Evolutionary conservation across 2,888 invertebrate species (phyloP), one percentile per base, ranked within the genome.

Genomic region (Perdita meconis): DNA sequence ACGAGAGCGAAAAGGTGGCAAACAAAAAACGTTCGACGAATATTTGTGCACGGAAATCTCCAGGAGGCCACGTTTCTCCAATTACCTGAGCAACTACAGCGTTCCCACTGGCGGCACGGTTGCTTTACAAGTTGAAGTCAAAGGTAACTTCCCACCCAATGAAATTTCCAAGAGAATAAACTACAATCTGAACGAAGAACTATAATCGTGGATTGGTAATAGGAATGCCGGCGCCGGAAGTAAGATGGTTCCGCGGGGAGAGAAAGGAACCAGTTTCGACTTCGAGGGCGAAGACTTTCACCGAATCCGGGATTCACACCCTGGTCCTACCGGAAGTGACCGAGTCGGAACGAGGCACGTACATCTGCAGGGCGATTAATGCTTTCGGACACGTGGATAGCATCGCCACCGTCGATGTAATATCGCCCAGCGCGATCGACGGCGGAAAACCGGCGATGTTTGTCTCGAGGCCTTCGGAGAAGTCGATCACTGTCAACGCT

Each of bases 371-470:
- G 74, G 96, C 96, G 0, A 94, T 95, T 87, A 97, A 96, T 89
- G 94, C 94, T 22, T 95, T 95, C 80, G 97, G 96, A 0, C 94
- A 95, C 82, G 95, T 95, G 0, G 96, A 97, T 85, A 95, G 96
- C 80, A 94, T 95, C 78, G 96, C 96, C 0, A 95, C 95, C 53
- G 95, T 97, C 12, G 95, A 96, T 76, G 95, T 97, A 0, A 93
- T 96, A 1, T 94, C 94, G 69, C 94, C 94, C 0, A 94, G 94
- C 57, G 93, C 94, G 56, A 87, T 94, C 50, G 93, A 94, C 42
- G 95, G 95, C 75, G 97, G 95, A 3, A 95, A 95, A 89, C 96
- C 97, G 1, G 96, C 97, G 0, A 94, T 95, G 89, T 97, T 97
- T 89, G 93, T 96, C 13, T 96, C 96, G 0, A 94, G 97, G 80